Percentiles rank a stretch among this genome's conserved stretches.
Evolutionary conservation across 2,113 vertebrate species (phyloP).

Genomic region (Neopipo cinnamomea): DNA sequence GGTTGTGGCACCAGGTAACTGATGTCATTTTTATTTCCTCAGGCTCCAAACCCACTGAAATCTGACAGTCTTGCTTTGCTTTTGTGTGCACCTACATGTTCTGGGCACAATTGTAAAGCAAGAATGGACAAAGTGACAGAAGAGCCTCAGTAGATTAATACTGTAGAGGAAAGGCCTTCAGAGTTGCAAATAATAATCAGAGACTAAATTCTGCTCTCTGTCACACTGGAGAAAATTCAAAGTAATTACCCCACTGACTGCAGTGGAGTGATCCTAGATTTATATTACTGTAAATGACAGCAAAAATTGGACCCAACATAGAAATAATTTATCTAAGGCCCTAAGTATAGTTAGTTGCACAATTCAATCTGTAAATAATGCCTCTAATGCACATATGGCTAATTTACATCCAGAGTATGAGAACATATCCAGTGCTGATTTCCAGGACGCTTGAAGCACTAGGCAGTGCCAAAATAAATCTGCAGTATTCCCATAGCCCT

Average conservation of each 20-base stretch:
- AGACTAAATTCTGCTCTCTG: background rate
- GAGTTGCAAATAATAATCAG: slow-evolving; percentile 9
- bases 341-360: slow-evolving; percentile 51
- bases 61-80: background rate
- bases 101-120: background rate
- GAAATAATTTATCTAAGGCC: slow-evolving; percentile 53
- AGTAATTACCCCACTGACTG: slow-evolving; percentile 38
- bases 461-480: slow-evolving; percentile 62
- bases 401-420: slow-evolving; percentile 67
- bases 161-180: background rate
- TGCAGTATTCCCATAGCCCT: slow-evolving; percentile 59
- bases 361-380: slow-evolving; percentile 69
- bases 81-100: background rate
- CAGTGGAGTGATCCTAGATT: slow-evolving; percentile 33
- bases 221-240: slow-evolving; percentile 23
- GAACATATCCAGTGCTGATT: slow-evolving; percentile 53
- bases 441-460: slow-evolving; percentile 44
- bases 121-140: background rate
- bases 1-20: background rate
- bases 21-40: background rate
- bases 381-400: slow-evolving; percentile 66
- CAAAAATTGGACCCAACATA: slow-evolving; percentile 51
- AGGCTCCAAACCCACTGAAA: background rate
- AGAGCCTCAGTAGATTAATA: background rate
- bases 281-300: slow-evolving; percentile 52